These are phyloP conservation scores for Vannuccia rotundouncinata DNA, from an alignment of 2,888 invertebrate genomes.

Conservation along the genomic window DNA sequence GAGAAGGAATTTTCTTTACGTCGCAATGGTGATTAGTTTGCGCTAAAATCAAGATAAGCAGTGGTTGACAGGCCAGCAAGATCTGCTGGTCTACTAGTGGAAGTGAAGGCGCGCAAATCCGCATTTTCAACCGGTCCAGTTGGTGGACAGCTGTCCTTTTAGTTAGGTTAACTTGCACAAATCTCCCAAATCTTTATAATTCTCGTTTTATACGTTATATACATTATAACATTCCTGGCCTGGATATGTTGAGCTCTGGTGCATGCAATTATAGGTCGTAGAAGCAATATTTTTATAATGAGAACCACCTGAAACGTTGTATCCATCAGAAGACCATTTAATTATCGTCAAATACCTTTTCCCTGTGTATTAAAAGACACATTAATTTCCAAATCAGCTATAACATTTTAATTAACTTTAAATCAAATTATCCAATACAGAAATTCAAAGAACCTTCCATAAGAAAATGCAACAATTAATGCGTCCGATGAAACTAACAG, in stretches of 20 bases:
- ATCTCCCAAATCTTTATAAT: not conserved
- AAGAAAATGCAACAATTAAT: too few relatives aligned
- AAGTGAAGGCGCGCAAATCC: not conserved
- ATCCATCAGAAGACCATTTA: too few relatives aligned
- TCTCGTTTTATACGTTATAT: not conserved
- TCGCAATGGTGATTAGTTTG: not conserved
- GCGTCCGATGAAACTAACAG: too few relatives aligned
- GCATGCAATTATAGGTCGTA: not conserved
- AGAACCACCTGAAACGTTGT: not conserved
- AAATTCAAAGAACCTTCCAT: too few relatives aligned
- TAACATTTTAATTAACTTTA: too few relatives aligned
- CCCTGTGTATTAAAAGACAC: too few relatives aligned
- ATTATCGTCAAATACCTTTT: too few relatives aligned
- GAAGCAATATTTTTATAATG: not conserved
- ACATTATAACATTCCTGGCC: not conserved
- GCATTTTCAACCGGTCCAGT: not conserved
- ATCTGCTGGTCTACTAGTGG: not conserved
- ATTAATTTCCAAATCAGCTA: too few relatives aligned
- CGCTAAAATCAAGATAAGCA: not conserved
- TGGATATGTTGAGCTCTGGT: not conserved
- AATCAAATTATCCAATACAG: too few relatives aligned
- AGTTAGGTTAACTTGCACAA: not conserved
- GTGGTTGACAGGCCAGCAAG: not conserved
- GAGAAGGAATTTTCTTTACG: not conserved
- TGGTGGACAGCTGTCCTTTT: constrained; percentile 18